Percentiles rank a stretch among this genome's conserved stretches.
These are phyloP conservation scores for Tipula lateralis DNA, from an alignment of 2,888 invertebrate species.

Conservation along the genomic window DNA sequence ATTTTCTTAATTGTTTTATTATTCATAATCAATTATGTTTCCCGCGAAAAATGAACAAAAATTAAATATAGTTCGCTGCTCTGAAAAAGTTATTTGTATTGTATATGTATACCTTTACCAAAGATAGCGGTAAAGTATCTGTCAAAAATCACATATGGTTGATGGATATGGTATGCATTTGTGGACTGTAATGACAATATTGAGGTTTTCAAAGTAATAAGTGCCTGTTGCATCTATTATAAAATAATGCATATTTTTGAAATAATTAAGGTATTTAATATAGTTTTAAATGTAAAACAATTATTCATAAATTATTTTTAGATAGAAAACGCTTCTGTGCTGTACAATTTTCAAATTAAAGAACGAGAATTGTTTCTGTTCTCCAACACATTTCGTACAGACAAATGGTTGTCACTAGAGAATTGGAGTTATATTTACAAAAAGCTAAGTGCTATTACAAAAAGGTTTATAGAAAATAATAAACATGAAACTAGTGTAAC, in stretches of 20 bases:
- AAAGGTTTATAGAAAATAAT: background rate
- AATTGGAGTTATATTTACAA: slow-evolving; percentile 34
- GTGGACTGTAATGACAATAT: background rate
- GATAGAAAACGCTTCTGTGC: background rate
- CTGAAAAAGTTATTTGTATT: background rate
- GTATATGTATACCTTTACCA: background rate
- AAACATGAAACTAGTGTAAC: background rate
- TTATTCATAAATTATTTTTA: background rate
- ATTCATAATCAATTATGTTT: background rate
- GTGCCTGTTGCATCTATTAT: background rate
- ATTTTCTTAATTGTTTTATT: too few relatives aligned
- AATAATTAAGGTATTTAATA: background rate
- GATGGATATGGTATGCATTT: background rate
- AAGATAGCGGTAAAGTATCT: background rate
- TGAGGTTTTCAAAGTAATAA: background rate
- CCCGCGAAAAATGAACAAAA: background rate
- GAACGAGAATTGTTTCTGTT: background rate
- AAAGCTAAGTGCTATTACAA: slow-evolving; percentile 27
- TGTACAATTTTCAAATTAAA: slow-evolving; percentile 5
- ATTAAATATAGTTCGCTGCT: background rate
- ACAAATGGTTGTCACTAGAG: slow-evolving; percentile 34
- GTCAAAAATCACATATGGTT: background rate
- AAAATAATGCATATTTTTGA: slow-evolving; percentile 26
- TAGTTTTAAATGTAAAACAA: too few relatives aligned
- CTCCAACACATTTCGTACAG: slow-evolving; percentile 20